Percentiles rank a stretch among this genome's conserved stretches.
These are phyloP conservation scores for Scytalopus superciliaris DNA, from an alignment of 2,113 vertebrate species.

Conservation along the genomic window DNA sequence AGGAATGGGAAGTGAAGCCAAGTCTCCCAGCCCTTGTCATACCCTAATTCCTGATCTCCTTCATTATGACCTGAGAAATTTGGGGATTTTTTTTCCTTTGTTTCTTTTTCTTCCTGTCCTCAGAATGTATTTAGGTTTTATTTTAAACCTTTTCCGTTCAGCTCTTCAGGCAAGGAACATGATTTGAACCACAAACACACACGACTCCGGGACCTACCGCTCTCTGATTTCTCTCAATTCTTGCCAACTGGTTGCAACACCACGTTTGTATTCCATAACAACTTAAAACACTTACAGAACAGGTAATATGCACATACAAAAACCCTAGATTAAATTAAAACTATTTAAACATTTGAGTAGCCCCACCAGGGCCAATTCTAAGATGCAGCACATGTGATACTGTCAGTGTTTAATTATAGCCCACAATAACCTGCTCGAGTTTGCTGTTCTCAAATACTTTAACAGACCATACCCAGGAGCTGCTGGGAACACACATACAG, in stretches of 20 bases:
- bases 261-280: accelerated
- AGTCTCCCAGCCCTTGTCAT: not conserved
- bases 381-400: not conserved
- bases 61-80: not conserved
- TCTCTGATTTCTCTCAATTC: not conserved
- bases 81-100: not conserved
- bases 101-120: constrained; percentile 52
- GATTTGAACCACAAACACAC: not conserved
- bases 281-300: not conserved
- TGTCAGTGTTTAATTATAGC: not conserved
- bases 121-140: not conserved
- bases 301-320: not conserved
- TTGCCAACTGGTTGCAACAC: not conserved
- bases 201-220: not conserved
- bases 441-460: not conserved
- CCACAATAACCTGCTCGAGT: not conserved
- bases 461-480: not conserved
- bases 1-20: not conserved
- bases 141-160: constrained; percentile 13
- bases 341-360: not conserved
- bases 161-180: not conserved
- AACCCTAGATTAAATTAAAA: not conserved
- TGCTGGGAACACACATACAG: not conserved
- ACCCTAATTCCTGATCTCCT: constrained; percentile 20
- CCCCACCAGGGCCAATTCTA: not conserved